Evolutionary conservation across 2,797 vertebrate genomes (phyloP).

Genomic region (Eulemur rubriventer): DNA sequence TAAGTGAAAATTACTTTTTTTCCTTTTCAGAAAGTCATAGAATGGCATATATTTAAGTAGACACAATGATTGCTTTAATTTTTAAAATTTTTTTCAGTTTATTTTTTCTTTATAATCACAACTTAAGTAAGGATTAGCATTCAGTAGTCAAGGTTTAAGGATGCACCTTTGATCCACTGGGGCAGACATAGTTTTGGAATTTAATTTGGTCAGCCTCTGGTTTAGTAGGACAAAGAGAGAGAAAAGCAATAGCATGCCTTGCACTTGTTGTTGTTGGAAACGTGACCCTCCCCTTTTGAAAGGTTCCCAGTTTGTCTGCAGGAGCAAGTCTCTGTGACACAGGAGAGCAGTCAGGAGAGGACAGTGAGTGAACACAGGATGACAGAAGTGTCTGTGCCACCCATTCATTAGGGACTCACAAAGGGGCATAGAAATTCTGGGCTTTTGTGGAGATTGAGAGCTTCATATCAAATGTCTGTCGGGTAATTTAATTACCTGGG

Average conservation of each 20-base stretch:
- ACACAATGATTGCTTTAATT: conserved; percentile 21
- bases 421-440: conserved; percentile 77
- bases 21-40: not conserved
- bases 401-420: conserved; percentile 77
- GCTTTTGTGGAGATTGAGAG: conserved; percentile 70
- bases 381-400: conserved; percentile 75
- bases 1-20: not conserved
- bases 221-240: conserved; percentile 54
- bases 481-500: conserved; percentile 79
- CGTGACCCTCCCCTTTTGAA: conserved; percentile 52
- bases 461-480: conserved; percentile 76
- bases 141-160: conserved; percentile 41
- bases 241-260: conserved; percentile 61
- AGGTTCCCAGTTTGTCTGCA: conserved; percentile 20
- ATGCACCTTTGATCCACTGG: not conserved
- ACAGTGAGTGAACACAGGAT: conserved; percentile 68
- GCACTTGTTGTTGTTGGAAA: conserved; percentile 61
- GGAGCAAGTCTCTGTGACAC: conserved; percentile 47
- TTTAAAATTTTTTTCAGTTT: not conserved
- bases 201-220: conserved; percentile 57
- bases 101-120: conserved; percentile 19
- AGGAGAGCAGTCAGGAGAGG: conserved; percentile 68
- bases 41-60: not conserved
- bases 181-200: conserved; percentile 48
- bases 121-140: conserved; percentile 50